phyloP scores from a whole-genome alignment of 2,888 invertebrate species.

The Euplexia lucipara region DNA sequence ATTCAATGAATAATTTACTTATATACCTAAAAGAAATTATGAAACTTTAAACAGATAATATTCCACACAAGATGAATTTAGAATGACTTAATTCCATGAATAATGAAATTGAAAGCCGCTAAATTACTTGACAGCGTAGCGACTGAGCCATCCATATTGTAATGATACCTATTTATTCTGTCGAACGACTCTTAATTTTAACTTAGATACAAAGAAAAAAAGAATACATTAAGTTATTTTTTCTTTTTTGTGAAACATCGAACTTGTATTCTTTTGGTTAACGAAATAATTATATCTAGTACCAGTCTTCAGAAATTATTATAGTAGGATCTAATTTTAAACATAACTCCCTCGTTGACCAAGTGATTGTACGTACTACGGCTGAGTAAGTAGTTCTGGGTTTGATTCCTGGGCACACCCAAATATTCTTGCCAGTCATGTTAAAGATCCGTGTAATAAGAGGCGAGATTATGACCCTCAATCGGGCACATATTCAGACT shows the following conservation, averaged over 20 bases:
- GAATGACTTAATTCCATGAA: conserved; percentile 35
- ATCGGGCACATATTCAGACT: no score
- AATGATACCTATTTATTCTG: conserved; percentile 11
- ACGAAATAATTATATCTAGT: not conserved
- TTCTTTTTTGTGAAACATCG: not conserved
- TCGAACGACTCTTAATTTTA: not conserved
- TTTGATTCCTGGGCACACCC: no score
- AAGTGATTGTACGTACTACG: no score
- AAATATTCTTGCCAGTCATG: no score
- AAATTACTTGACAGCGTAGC: conserved; percentile 5
- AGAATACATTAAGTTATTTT: not conserved
- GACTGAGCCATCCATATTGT: conserved; percentile 15
- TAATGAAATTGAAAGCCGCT: conserved; percentile 17
- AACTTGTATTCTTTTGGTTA: not conserved
- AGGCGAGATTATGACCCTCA: no score
- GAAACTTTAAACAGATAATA: conserved; percentile 29
- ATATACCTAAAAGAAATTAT: conserved; percentile 32
- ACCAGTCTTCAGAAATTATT: not conserved
- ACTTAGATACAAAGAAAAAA: not conserved
- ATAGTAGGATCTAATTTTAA: not conserved
- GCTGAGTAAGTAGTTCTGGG: no score
- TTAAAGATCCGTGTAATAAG: no score
- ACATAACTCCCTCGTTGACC: no score
- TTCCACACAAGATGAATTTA: not conserved
- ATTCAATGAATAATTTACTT: conserved; percentile 4